These are phyloP conservation scores for Batillaria attramentaria DNA, from an alignment of 1,140 invertebrate genomes.

Conservation along the genomic window DNA sequence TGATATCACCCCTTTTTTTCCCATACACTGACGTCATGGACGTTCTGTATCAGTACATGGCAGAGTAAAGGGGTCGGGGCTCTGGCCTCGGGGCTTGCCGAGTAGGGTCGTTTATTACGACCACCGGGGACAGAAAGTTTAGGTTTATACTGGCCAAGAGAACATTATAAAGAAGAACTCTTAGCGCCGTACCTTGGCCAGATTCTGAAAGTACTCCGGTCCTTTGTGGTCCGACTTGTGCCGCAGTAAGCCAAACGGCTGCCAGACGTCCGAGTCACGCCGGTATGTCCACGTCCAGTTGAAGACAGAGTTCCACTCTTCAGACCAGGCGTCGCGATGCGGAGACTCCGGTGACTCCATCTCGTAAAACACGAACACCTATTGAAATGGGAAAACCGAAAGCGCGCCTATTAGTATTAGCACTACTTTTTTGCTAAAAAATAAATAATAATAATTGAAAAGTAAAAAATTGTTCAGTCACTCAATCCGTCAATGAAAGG, in stretches of 20 bases:
- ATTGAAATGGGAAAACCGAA: neutral
- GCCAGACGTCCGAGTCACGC: constrained; percentile 73
- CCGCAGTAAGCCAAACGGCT: constrained; percentile 22
- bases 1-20: too few relatives aligned
- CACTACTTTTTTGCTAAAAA: neutral
- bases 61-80: too few relatives aligned
- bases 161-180: too few relatives aligned
- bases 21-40: too few relatives aligned
- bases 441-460: neutral
- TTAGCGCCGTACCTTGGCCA: too few relatives aligned
- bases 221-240: neutral
- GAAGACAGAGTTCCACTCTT: constrained; percentile 67
- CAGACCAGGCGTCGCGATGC: neutral
- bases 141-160: too few relatives aligned
- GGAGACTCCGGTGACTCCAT: neutral
- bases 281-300: constrained; percentile 86
- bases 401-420: neutral
- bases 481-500: neutral
- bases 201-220: neutral
- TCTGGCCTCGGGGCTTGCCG: too few relatives aligned
- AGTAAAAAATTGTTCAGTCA: neutral
- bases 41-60: too few relatives aligned
- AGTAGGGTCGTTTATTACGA: too few relatives aligned
- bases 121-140: too few relatives aligned
- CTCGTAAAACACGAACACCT: constrained; percentile 14